Evolutionary conservation across 2,113 vertebrate genomes (phyloP), one percentile per base, ranked within the genome.

Genomic region (Thryonomys swinderianus): DNA sequence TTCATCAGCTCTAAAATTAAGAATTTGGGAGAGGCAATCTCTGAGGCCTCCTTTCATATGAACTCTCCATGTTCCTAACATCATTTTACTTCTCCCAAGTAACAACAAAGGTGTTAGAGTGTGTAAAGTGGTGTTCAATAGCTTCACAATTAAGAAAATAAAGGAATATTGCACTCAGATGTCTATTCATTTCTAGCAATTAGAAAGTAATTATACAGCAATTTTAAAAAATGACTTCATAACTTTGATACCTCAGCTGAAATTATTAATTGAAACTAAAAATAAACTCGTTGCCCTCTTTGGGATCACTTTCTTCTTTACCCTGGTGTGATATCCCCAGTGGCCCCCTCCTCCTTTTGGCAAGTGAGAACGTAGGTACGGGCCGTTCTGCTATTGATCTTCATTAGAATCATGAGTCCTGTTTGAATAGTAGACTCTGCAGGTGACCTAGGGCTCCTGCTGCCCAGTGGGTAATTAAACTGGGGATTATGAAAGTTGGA

Each of bases 211-310:
- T 98, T 97, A 95, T 40, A 87, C 83, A 78, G 69, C 34, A 96
- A 95, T 45, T 92, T 97, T 96, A 25, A 7, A n/a, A 84, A 91
- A 85, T 88, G 79, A 97, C 71, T 96, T 59, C 17, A 73, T 88
- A 95, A 97, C 95, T 93, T 80, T 91, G 88, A 83, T 67, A 76
- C 66, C 83, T 98, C 96, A 97, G 95, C 95, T 95, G 88, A 98
- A 98, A 96, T 91, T 96, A 96, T 94, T 97, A 97, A 97, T 97
- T 98, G 95, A 96, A 97, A 97, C 91, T 64, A 92, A 96, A 97
- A 97, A 92, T 97, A 98, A 96, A 76, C n/a, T 8, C 76, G 61
- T 42, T 82, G 55, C 32, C 90, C 84, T 91, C 48, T 48, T 81
- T 57, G 55, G 69, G 2, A 0, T 92, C 85, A 66, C 78, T 40